Evolutionary conservation across 2,888 invertebrate genomes (phyloP).

Genomic region (Actias luna): DNA sequence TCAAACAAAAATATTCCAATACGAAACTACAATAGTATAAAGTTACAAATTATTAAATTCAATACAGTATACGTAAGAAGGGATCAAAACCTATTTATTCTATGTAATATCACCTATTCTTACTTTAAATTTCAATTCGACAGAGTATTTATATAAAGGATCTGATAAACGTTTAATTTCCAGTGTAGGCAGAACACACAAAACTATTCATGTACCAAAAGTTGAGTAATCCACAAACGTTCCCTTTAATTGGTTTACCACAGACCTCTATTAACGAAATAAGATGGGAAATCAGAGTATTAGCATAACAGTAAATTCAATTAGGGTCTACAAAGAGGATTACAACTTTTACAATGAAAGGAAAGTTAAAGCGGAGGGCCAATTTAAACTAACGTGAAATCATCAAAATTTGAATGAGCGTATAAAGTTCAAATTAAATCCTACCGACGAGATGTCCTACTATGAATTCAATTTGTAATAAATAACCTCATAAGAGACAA

Average conservation of each 20-base stretch:
- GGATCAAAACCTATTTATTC: conserved; percentile 10
- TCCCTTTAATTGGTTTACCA: conserved; percentile 80
- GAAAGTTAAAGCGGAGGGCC: conserved; percentile 72
- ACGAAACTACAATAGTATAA: conserved; percentile 12
- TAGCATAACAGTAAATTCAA: conserved; percentile 82
- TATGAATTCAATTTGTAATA: conserved; percentile 13
- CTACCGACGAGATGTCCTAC: conserved; percentile 40
- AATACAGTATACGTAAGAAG: conserved; percentile 36
- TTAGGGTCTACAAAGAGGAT: conserved; percentile 81
- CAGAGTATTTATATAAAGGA: conserved; percentile 47
- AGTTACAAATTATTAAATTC: conserved; percentile 38
- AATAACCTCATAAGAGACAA: neutral
- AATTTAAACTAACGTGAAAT: conserved; percentile 74
- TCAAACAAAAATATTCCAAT: conserved; percentile 14
- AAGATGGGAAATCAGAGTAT: conserved; percentile 82
- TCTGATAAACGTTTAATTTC: conserved; percentile 58
- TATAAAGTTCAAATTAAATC: conserved; percentile 68
- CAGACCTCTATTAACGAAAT: conserved; percentile 81
- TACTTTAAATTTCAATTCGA: conserved; percentile 36
- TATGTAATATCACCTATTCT: conserved; percentile 30
- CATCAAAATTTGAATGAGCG: conserved; percentile 76
- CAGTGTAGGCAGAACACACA: conserved; percentile 54
- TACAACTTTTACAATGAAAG: conserved; percentile 81
- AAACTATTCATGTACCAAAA: conserved; percentile 69
- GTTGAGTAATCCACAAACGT: conserved; percentile 77